These are phyloP conservation scores for Drosophila fuyamai DNA, from an alignment of 1,140 invertebrate genomes.

Conservation along the genomic window DNA sequence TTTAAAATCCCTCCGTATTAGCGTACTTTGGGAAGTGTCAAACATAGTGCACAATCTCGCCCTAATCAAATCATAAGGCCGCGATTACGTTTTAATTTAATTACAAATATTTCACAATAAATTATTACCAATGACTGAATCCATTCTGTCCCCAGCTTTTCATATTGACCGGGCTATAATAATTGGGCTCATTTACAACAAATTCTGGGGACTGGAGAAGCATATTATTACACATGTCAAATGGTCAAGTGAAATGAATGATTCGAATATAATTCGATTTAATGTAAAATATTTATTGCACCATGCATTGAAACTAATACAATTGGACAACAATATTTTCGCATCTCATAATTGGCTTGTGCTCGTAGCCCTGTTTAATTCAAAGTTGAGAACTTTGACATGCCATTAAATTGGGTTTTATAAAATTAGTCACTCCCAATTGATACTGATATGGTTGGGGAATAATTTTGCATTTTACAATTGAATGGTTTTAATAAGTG, in stretches of 20 bases:
- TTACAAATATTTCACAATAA: conserved; percentile 11
- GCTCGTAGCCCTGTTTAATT: background rate
- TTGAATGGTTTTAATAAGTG: background rate
- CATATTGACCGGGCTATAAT: background rate
- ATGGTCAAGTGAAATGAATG: background rate
- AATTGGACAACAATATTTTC: conserved; percentile 7
- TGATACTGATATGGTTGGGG: background rate
- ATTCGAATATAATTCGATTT: conserved; percentile 17
- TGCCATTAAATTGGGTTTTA: conserved; percentile 2
- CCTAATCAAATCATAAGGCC: conserved; percentile 8
- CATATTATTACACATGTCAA: background rate
- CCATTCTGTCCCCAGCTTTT: background rate
- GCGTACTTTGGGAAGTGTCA: background rate
- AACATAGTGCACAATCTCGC: background rate
- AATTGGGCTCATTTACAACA: background rate
- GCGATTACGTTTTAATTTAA: background rate
- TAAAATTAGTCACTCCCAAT: background rate
- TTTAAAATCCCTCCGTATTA: background rate
- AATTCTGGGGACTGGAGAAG: background rate
- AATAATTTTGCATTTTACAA: background rate
- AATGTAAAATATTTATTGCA: conserved; percentile 4
- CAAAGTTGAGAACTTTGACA: background rate
- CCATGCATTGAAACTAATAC: conserved; percentile 12
- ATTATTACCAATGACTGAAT: conserved; percentile 12
- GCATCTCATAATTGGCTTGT: conserved; percentile 15